Base-by-base conservation (phyloP, 1,140 invertebrate species). In the Drosophila pseudoobscura region DNA sequence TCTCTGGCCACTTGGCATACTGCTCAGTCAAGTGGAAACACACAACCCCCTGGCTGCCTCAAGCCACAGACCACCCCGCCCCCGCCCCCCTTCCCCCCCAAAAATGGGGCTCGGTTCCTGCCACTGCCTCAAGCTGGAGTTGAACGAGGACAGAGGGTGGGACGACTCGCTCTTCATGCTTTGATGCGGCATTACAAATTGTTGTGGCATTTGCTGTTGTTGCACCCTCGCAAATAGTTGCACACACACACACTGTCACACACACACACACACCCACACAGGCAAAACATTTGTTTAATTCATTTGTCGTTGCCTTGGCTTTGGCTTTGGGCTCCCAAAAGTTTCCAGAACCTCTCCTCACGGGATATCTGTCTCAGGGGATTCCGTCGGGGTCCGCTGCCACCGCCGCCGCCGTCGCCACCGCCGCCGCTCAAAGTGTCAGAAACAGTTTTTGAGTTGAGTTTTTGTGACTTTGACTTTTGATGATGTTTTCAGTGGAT, bases 131-230 rank as follows among this genome's bases (percentile, higher is more conserved):
- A 39, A 39, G 35, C 31, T 35, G 31, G 3, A 35, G 31, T 9
- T 35, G 8, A 35, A 35, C 8, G 35, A 39, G 35, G 11, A 3
- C 8, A 13, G 3, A 13, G 35, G 11, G 35, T 13, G 11, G 3
- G 0, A 39, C 35, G 4, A 13, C 11, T 39, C 22, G 4, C 8
- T 8, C 11, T 69, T 69, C 65, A 69, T 52, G 65, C 65, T 69
- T 69, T 69, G 63, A 69, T 69, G 65, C 65, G 65, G 65, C 65
- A 69, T 69, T 69, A 69, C 65, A 69, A 71, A 71, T 70, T 72
- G 66, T 70, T 71, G 68, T 71, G 66, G 65, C 68, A 69, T 69
- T 69, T 68, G 65, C 50, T 64, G 50, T 41, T 68, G 50, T 52
- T 69, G 65, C 65, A 69, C 65, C 65, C 65, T 69, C 63, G 65